Percentiles rank a stretch among this genome's conserved stretches.
Conservation (phyloP, 1,140 invertebrate genomes). For the Tribolium castaneum region DNA sequence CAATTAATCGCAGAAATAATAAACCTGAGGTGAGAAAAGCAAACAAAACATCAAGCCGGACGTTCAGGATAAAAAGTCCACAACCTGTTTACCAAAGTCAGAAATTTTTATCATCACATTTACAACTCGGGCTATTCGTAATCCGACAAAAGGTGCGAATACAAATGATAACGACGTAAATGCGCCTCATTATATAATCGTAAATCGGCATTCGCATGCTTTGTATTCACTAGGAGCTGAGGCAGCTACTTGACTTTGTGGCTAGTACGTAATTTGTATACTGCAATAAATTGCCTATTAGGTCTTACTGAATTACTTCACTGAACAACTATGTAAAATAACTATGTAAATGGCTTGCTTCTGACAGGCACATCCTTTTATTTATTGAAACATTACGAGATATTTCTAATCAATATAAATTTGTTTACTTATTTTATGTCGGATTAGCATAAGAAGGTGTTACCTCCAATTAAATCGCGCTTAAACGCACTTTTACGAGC, state of each 20-base stretch:
- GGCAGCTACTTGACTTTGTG: slow-evolving; percentile 4
- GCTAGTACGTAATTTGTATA: slow-evolving; percentile 12
- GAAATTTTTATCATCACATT: slow-evolving; percentile 15
- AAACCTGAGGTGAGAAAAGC: slow-evolving; percentile 8
- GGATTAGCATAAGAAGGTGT: background rate
- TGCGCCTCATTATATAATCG: slow-evolving; percentile 2
- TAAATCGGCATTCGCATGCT: background rate
- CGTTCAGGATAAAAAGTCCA: slow-evolving; percentile 19
- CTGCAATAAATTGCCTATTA: slow-evolving; percentile 6
- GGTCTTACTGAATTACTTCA: slow-evolving; percentile 8
- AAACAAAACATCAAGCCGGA: slow-evolving; percentile 25
- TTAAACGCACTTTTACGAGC: background rate
- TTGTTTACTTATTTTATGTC: slow-evolving; percentile 3
- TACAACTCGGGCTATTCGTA: background rate
- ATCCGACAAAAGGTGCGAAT: background rate
- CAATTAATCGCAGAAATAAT: background rate
- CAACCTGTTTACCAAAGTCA: slow-evolving; percentile 25
- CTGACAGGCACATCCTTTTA: background rate
- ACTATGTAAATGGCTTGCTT: background rate
- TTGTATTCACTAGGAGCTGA: background rate
- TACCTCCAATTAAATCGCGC: background rate
- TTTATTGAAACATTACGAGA: background rate
- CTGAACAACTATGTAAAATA: background rate
- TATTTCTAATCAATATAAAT: background rate
- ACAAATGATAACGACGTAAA: slow-evolving; percentile 5